phyloP scores from a whole-genome alignment of 1,140 invertebrate genomes.

The Zaprionus davidi region DNA sequence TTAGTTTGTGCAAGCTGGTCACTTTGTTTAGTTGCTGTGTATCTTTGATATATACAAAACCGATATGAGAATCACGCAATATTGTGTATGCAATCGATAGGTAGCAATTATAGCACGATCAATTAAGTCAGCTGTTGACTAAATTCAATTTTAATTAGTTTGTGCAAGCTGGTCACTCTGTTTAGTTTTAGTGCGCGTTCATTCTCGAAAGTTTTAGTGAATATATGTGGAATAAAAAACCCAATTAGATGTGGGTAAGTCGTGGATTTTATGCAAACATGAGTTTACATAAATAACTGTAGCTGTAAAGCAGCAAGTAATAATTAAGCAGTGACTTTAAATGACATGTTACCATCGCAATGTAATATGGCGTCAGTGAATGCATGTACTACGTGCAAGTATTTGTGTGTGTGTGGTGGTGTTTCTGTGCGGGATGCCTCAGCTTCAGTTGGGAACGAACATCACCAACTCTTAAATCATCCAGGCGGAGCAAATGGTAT shows the following conservation, averaged over 20 bases:
- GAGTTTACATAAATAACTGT: neutral
- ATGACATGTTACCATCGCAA: conserved; percentile 13
- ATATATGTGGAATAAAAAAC: neutral
- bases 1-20: too few relatives aligned
- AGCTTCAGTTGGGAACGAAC: conserved; percentile 19
- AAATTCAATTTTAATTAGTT: neutral
- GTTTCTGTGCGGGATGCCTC: conserved; percentile 1
- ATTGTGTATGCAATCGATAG: neutral
- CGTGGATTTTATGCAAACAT: neutral
- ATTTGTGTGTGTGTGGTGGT: neutral
- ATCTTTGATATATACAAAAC: too few relatives aligned
- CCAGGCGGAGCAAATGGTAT: conserved; percentile 39
- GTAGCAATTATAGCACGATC: neutral
- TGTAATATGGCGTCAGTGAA: conserved; percentile 9
- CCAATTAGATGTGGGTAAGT: neutral
- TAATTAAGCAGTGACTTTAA: neutral
- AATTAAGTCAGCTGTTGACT: neutral
- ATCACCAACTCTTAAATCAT: conserved; percentile 40
- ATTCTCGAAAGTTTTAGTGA: neutral
- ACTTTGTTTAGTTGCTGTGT: too few relatives aligned
- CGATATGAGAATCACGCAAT: too few relatives aligned
- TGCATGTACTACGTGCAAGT: neutral
- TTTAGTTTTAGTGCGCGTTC: neutral
- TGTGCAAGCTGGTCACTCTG: neutral
- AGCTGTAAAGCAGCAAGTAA: neutral